Evolutionary conservation across 2,797 vertebrate genomes (phyloP).

Genomic region (Acipenser oxyrinchus): DNA sequence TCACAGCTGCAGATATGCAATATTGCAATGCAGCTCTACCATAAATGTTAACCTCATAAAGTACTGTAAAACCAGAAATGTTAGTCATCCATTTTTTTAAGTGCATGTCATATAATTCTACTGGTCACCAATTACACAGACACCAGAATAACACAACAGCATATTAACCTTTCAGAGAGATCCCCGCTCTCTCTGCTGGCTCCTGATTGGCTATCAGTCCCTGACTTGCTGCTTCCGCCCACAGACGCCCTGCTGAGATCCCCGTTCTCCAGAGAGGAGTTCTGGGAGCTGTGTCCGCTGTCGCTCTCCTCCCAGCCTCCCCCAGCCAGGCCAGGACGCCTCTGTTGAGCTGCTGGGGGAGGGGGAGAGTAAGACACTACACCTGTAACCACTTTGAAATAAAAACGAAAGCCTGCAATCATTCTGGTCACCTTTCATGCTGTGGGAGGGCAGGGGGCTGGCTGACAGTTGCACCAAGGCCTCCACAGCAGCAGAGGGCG

Average conservation of each 20-base stretch:
- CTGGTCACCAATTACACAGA: background rate
- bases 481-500: conserved; percentile 54
- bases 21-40: too few species aligned
- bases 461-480: conserved; percentile 39
- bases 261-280: conserved; percentile 73
- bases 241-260: conserved; percentile 56
- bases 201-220: conserved; percentile 73
- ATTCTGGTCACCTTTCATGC: conserved; percentile 53
- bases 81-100: too few species aligned
- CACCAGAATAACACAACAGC: too few species aligned
- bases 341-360: conserved; percentile 28
- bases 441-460: conserved; percentile 27
- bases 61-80: too few species aligned
- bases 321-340: conserved; percentile 71
- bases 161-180: conserved; percentile 65
- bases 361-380: background rate
- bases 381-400: background rate
- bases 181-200: conserved; percentile 66
- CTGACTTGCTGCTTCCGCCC: conserved; percentile 56
- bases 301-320: conserved; percentile 90
- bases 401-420: too few species aligned
- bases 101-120: too few species aligned
- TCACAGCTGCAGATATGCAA: too few species aligned
- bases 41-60: too few species aligned
- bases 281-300: conserved; percentile 72